phyloP scores from a whole-genome alignment of 2,113 vertebrate genomes.

The Grammatotria lemairii region DNA sequence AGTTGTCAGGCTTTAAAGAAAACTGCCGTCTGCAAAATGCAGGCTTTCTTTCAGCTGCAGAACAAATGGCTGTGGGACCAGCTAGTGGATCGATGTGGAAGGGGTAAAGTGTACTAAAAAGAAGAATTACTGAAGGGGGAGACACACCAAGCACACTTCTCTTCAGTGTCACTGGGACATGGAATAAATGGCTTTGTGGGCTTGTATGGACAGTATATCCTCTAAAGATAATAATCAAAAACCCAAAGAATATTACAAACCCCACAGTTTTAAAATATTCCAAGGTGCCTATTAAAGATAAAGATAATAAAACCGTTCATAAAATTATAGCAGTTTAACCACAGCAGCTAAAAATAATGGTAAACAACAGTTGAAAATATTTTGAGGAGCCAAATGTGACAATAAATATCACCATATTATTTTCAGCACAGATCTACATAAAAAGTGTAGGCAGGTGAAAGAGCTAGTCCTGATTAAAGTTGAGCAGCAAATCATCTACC shows the following conservation, averaged over 20 bases:
- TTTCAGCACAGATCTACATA: background rate
- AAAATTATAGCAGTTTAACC: background rate
- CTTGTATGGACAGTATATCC: background rate
- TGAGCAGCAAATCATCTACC: background rate
- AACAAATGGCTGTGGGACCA: slow-evolving; percentile 32
- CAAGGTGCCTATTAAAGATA: background rate
- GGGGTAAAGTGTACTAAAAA: background rate
- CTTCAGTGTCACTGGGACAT: background rate
- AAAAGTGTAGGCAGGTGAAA: background rate
- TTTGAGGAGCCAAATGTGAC: background rate
- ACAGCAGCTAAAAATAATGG: background rate
- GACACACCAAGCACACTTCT: background rate
- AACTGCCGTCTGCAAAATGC: slow-evolving; percentile 33
- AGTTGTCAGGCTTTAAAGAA: slow-evolving; percentile 49
- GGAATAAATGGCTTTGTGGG: slow-evolving; percentile 2
- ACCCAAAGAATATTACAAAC: background rate
- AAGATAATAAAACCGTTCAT: background rate
- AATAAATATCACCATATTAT: background rate
- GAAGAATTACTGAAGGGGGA: background rate
- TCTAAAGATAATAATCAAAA: background rate
- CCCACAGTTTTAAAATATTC: background rate
- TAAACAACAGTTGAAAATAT: background rate
- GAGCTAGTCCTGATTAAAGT: background rate
- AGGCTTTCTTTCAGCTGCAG: slow-evolving; percentile 12
- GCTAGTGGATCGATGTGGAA: slow-evolving; percentile 45